Percentiles rank a stretch among this genome's conserved stretches.
These are phyloP conservation scores for Drosophila littoralis DNA, from an alignment of 1,140 invertebrate species.

Conservation along the genomic window DNA sequence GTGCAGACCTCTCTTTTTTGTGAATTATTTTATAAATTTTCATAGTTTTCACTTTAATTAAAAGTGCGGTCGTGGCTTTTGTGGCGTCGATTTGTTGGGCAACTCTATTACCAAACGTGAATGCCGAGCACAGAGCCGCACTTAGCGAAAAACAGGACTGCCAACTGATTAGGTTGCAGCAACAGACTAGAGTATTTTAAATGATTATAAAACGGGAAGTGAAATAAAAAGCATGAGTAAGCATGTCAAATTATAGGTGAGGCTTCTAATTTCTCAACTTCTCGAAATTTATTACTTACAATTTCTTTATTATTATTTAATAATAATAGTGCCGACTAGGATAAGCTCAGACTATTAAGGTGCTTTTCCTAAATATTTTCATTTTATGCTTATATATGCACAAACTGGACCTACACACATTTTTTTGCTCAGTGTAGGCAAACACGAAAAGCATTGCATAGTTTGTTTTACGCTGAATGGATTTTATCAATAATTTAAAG, in stretches of 20 bases:
- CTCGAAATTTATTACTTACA: too few relatives aligned
- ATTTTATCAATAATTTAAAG: constrained; percentile 32
- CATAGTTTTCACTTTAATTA: constrained; percentile 82
- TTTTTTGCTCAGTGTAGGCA: neutral
- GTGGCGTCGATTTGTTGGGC: constrained; percentile 54
- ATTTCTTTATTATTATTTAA: too few relatives aligned
- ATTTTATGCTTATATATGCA: too few relatives aligned
- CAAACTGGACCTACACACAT: too few relatives aligned
- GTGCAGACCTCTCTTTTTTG: constrained; percentile 38
- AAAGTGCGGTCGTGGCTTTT: constrained; percentile 78
- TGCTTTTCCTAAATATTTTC: too few relatives aligned
- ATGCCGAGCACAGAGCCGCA: constrained; percentile 46
- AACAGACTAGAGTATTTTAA: neutral
- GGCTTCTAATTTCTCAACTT: too few relatives aligned
- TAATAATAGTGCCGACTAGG: too few relatives aligned
- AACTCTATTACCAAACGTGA: constrained; percentile 64
- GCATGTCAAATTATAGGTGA: too few relatives aligned
- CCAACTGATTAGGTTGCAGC: neutral
- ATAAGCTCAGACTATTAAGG: too few relatives aligned
- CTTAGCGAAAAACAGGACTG: constrained; percentile 7
- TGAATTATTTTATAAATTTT: constrained; percentile 80
- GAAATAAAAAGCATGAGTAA: neutral
- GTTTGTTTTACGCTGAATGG: neutral
- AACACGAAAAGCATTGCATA: neutral
- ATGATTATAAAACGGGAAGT: neutral